Conservation (phyloP, 2,113 vertebrate species). For the Saccopteryx leptura region DNA sequence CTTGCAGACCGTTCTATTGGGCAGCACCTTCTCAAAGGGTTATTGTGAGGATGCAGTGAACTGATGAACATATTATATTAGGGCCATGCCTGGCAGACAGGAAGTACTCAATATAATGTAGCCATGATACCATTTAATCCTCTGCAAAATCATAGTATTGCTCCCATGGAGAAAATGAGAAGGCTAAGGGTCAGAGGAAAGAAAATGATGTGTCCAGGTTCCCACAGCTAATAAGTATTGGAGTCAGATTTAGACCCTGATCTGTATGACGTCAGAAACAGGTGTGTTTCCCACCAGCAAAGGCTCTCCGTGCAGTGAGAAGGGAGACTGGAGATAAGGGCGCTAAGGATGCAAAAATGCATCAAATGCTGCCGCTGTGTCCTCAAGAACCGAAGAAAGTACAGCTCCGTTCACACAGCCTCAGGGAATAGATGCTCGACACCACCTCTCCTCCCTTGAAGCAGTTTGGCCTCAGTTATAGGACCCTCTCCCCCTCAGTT, state of each 20-base stretch:
- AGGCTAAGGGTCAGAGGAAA: background rate
- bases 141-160: background rate
- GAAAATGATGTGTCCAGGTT: background rate
- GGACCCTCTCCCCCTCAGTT: background rate
- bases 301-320: background rate
- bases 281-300: background rate
- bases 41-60: background rate
- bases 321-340: background rate
- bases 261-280: background rate
- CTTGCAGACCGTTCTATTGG: background rate
- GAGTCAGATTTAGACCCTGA: background rate
- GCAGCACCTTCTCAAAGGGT: no score
- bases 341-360: background rate
- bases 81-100: background rate
- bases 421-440: background rate
- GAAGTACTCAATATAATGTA: fast-evolving
- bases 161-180: background rate
- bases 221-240: background rate
- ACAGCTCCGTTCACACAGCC: background rate
- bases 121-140: background rate
- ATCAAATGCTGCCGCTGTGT: background rate
- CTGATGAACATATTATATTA: fast-evolving
- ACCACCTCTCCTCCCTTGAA: fast-evolving
- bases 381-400: background rate
- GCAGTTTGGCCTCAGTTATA: background rate